These are phyloP conservation scores for Protonemura montana DNA, from an alignment of 2,888 invertebrate genomes.

Conservation along the genomic window DNA sequence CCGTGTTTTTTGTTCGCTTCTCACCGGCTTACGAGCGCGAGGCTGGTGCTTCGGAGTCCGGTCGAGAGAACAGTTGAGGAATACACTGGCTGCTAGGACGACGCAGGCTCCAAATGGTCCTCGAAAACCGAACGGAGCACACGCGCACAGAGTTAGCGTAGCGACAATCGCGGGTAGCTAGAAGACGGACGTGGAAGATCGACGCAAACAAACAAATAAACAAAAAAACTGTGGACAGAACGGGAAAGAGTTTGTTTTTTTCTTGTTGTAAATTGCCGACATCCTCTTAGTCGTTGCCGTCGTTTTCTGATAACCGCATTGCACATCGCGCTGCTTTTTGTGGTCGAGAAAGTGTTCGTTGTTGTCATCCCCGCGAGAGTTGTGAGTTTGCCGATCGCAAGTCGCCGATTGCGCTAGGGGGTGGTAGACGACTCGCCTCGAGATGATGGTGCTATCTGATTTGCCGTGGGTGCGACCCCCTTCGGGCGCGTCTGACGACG, in stretches of 20 bases:
- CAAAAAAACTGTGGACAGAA: neutral
- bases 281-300: neutral
- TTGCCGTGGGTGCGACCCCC: conserved; percentile 23
- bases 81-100: conserved; percentile 1
- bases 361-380: neutral
- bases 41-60: conserved; percentile 9
- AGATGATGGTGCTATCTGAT: conserved; percentile 31
- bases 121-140: neutral
- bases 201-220: neutral
- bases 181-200: conserved; percentile 3
- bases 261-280: neutral
- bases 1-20: conserved; percentile 25
- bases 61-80: conserved; percentile 24
- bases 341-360: neutral
- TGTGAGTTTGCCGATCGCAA: neutral
- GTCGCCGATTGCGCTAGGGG: neutral
- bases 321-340: neutral
- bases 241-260: neutral
- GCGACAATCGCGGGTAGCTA: neutral
- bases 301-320: neutral
- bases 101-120: neutral
- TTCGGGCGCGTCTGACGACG: neutral
- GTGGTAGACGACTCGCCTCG: neutral
- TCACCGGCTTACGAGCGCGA: neutral
- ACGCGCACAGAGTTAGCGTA: neutral